phyloP scores from a whole-genome alignment of 2,797 vertebrate genomes.

The Gambelia wislizenii region DNA sequence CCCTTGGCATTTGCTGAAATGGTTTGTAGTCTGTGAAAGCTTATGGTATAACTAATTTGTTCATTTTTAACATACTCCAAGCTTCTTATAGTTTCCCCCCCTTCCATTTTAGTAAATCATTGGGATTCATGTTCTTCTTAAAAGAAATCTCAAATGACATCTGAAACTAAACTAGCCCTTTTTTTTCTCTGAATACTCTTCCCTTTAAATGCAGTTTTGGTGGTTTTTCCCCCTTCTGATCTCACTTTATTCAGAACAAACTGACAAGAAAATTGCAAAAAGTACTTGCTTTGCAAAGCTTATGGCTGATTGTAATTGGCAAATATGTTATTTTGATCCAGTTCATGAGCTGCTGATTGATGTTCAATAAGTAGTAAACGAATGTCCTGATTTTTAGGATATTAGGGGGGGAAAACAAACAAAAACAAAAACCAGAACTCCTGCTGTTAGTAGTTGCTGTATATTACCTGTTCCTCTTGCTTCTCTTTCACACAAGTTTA shows the following conservation, averaged over 20 bases:
- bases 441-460: conserved; percentile 23
- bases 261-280: conserved; percentile 57
- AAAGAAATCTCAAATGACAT: background rate
- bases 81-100: background rate
- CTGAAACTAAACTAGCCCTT: background rate
- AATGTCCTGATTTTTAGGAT: conserved; percentile 15
- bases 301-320: conserved; percentile 37
- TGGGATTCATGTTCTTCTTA: background rate
- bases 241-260: background rate
- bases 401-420: background rate
- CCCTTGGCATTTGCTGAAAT: background rate
- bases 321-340: background rate
- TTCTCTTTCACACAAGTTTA: background rate
- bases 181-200: background rate
- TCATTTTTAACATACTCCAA: too few relatives aligned
- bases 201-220: background rate
- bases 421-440: conserved; percentile 3
- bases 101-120: background rate
- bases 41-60: background rate
- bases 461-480: conserved; percentile 16
- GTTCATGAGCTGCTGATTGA: conserved; percentile 28
- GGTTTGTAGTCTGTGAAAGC: background rate
- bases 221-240: background rate
- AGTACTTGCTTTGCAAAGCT: conserved; percentile 28
- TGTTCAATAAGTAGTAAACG: conserved; percentile 39